Conservation (phyloP, 2,888 invertebrate species). For the Imbricaverruca yamaguchii region DNA sequence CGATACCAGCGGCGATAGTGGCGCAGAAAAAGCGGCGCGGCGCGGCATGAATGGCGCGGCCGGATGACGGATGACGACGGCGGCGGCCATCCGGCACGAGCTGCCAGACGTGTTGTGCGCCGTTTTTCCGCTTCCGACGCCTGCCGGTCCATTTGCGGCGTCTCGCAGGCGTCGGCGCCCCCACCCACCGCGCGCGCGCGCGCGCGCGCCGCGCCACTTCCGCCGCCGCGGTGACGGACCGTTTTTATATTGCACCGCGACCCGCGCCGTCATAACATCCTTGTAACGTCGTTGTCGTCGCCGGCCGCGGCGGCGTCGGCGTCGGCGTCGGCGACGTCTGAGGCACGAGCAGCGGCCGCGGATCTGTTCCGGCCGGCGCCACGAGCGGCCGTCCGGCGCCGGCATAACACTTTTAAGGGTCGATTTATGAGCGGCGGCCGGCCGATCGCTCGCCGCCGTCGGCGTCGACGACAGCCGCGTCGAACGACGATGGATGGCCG, state of each 20-base stretch:
- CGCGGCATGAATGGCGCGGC: neutral
- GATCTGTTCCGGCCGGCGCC: neutral
- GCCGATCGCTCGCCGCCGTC: neutral
- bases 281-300: neutral
- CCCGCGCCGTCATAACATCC: conserved; percentile 2
- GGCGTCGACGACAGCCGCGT: neutral
- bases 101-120: neutral
- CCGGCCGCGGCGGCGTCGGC: neutral
- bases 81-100: neutral
- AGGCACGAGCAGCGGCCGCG: neutral
- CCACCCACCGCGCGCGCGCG: too few relatives aligned
- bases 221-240: conserved; percentile 7
- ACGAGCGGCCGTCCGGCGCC: neutral
- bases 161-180: neutral
- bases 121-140: conserved; percentile 4
- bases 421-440: neutral
- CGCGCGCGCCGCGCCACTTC: neutral
- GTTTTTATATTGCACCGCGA: neutral
- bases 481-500: neutral
- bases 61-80: conserved; percentile 16
- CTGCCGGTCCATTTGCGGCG: neutral
- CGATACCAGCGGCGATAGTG: neutral
- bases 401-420: conserved; percentile 3
- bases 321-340: neutral
- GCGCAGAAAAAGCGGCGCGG: neutral